These are phyloP conservation scores for Chrysoperla carnea DNA, from an alignment of 1,140 invertebrate species.

Conservation along the genomic window DNA sequence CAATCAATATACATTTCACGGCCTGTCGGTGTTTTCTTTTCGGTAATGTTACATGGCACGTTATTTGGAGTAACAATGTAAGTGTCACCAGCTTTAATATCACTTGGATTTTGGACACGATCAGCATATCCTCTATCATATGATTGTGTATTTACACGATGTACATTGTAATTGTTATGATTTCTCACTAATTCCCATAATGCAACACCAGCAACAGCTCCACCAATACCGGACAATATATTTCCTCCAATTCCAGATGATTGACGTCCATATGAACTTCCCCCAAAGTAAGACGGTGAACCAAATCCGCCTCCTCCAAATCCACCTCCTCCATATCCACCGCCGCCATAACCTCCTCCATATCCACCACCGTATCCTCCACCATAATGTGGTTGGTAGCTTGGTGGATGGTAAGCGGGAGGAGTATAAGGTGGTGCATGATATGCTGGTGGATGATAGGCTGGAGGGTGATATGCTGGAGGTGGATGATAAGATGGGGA, in stretches of 20 bases:
- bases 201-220: neutral
- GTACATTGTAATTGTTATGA: neutral
- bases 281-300: neutral
- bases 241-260: too few species aligned
- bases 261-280: neutral
- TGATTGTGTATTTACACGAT: neutral
- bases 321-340: neutral
- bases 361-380: neutral
- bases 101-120: neutral
- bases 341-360: neutral
- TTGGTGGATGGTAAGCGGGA: neutral
- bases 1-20: neutral
- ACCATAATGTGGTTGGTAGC: neutral
- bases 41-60: neutral
- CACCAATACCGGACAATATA: neutral
- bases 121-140: too few species aligned
- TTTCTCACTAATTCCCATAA: neutral
- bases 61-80: neutral
- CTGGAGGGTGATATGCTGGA: neutral
- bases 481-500: too few species aligned
- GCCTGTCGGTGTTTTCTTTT: neutral
- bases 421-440: neutral
- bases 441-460: neutral
- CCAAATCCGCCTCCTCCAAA: constrained; percentile 1
- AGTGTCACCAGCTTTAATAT: neutral